A percentile compares a stretch with the other conserved stretches of the same genome.
Conservation (phyloP, 2,797 vertebrate species). For the Graptemys geographica region DNA sequence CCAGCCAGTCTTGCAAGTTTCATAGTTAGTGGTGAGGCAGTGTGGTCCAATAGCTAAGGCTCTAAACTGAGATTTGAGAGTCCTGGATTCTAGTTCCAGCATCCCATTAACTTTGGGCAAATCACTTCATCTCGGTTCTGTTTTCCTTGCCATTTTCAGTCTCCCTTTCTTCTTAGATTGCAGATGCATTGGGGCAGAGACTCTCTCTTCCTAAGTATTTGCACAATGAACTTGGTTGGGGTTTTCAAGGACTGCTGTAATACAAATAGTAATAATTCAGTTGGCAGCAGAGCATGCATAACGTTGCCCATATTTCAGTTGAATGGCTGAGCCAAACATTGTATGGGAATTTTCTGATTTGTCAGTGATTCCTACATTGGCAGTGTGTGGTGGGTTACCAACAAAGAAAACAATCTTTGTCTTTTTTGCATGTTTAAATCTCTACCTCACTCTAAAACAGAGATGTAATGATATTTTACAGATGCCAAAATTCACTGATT, state of each 20-base stretch:
- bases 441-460: slow-evolving; percentile 50
- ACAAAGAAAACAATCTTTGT: slow-evolving; percentile 58
- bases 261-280: slow-evolving; percentile 50
- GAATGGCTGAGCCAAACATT: slow-evolving; percentile 75
- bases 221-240: slow-evolving; percentile 26
- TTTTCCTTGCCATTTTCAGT: slow-evolving; percentile 17
- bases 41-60: neutral
- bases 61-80: neutral
- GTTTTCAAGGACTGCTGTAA: slow-evolving; percentile 44
- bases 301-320: slow-evolving; percentile 65
- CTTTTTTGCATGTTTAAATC: slow-evolving; percentile 59
- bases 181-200: neutral
- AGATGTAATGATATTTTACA: slow-evolving; percentile 56
- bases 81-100: neutral
- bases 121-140: neutral
- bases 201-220: neutral
- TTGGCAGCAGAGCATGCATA: slow-evolving; percentile 53
- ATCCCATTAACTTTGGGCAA: neutral
- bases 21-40: neutral
- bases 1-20: neutral
- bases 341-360: slow-evolving; percentile 65
- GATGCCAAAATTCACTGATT: slow-evolving; percentile 11
- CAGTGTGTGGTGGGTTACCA: slow-evolving; percentile 56
- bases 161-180: slow-evolving; percentile 1
- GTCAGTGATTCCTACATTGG: slow-evolving; percentile 65